phyloP scores from a whole-genome alignment of 2,797 vertebrate genomes.

The Dendrocincla tyrannina region DNA sequence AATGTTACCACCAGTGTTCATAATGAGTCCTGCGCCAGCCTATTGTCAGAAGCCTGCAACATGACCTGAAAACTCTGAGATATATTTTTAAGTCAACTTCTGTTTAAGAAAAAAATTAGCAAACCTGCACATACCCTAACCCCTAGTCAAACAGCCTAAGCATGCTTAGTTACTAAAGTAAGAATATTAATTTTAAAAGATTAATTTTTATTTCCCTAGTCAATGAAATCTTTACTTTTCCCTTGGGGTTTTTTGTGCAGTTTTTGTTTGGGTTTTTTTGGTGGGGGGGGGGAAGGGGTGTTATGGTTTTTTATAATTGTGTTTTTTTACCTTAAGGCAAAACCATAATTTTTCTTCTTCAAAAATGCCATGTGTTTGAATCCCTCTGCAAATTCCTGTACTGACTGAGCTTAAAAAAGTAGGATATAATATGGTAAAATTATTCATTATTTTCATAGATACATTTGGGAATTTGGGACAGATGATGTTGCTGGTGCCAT shows the following conservation, averaged over 20 bases:
- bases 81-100: background rate
- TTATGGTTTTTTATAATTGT: background rate
- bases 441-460: background rate
- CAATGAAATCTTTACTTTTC: background rate
- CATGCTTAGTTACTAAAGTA: background rate
- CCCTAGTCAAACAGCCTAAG: background rate
- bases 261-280: background rate
- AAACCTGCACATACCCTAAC: background rate
- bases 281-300: too few relatives aligned
- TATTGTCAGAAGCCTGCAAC: background rate
- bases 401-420: background rate
- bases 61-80: background rate
- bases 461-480: background rate
- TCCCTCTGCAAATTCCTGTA: background rate
- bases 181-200: background rate
- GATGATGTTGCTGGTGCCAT: background rate
- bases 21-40: background rate
- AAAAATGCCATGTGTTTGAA: background rate
- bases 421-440: background rate
- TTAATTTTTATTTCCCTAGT: background rate
- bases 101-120: background rate
- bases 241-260: background rate
- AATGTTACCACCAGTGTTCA: background rate
- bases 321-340: background rate
- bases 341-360: background rate